Evolutionary conservation across 2,888 invertebrate species (phyloP).

Genomic region (Lottia gigantea): DNA sequence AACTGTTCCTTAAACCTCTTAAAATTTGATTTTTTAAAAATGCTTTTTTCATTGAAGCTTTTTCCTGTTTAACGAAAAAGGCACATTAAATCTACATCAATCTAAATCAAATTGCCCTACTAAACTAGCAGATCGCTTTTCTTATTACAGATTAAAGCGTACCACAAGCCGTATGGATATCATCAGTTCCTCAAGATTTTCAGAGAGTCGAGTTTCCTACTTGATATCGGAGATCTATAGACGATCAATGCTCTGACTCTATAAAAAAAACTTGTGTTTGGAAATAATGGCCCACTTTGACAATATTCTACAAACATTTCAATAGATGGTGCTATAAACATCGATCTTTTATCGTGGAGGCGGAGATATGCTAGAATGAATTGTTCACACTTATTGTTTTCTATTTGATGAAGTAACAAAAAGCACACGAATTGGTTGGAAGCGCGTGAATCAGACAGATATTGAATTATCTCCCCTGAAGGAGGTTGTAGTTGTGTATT

Average conservation of each 20-base stretch:
- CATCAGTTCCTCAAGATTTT: too few species aligned
- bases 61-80: too few species aligned
- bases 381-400: not conserved
- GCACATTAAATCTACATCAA: too few species aligned
- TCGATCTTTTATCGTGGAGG: conserved; percentile 11
- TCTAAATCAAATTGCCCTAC: too few species aligned
- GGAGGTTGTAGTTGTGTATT: not conserved
- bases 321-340: conserved; percentile 2
- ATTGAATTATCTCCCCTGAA: conserved; percentile 1
- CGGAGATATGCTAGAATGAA: conserved; percentile 8
- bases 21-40: too few species aligned
- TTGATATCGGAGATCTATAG: conserved; percentile 1
- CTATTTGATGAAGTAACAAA: conserved; percentile 9
- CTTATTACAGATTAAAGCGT: too few species aligned
- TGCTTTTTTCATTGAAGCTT: too few species aligned
- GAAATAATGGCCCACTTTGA: not conserved
- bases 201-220: not conserved
- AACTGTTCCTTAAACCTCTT: too few species aligned
- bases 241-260: not conserved
- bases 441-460: too few species aligned
- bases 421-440: conserved; percentile 1
- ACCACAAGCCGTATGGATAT: too few species aligned
- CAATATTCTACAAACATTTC: not conserved
- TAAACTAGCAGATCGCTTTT: too few species aligned
- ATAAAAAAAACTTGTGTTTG: not conserved